Evolutionary conservation across 53 echinoderm and acorn worm species (phyloP).

Genomic region (Crossaster papposus): DNA sequence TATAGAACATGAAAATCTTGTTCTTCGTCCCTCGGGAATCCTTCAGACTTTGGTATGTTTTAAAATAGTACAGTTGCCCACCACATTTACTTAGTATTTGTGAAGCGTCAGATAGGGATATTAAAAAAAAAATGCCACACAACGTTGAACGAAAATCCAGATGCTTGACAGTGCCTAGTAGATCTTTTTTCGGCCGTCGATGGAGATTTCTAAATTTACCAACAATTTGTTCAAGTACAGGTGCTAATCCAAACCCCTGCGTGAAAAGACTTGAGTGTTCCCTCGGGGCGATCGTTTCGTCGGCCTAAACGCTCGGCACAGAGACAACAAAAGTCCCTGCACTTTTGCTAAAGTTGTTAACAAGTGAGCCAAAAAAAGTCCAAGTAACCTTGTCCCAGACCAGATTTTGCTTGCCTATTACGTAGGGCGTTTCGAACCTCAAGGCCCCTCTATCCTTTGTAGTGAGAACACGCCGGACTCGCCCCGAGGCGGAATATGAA

Average conservation of each 20-base stretch:
- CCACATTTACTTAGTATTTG: not conserved
- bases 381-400: conserved; percentile 17
- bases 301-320: conserved; percentile 47
- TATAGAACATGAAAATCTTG: conserved; percentile 15
- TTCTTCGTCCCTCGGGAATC: conserved; percentile 24
- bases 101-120: not conserved
- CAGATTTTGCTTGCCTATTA: not conserved
- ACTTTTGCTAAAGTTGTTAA: conserved; percentile 36
- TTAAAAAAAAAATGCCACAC: conserved; percentile 23
- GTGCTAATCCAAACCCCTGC: conserved; percentile 50
- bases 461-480: conserved; percentile 10
- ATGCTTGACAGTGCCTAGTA: not conserved
- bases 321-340: conserved; percentile 22
- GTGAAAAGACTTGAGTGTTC: conserved; percentile 29
- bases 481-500: not conserved
- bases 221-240: conserved; percentile 60
- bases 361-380: conserved; percentile 21
- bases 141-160: conserved; percentile 22
- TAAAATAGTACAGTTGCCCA: conserved; percentile 6
- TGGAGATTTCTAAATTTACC: conserved; percentile 43
- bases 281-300: conserved; percentile 39
- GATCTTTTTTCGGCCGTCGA: conserved; percentile 1
- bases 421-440: conserved; percentile 10
- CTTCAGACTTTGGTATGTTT: conserved; percentile 11
- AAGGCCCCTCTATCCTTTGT: conserved; percentile 21